These are phyloP conservation scores for Anthophora plumipes DNA, from an alignment of 2,888 invertebrate genomes.

Conservation along the genomic window DNA sequence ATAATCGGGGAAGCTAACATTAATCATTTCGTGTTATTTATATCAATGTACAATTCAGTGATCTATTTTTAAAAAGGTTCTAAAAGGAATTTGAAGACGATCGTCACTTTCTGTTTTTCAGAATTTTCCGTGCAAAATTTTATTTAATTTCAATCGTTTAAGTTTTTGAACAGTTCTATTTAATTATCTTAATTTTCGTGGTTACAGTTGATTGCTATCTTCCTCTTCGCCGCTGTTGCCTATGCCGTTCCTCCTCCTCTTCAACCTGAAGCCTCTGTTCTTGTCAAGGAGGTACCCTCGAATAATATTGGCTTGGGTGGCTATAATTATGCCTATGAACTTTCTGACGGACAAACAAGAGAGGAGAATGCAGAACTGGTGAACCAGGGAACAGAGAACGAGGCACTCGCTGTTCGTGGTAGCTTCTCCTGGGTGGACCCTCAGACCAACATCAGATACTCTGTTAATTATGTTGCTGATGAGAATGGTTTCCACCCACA, in stretches of 20 bases:
- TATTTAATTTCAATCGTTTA: not conserved
- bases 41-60: not conserved
- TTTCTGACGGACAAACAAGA: constrained; percentile 74
- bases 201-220: constrained; percentile 71
- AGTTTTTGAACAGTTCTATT: constrained; percentile 12
- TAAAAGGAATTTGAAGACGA: not conserved
- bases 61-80: not conserved
- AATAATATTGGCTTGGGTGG: constrained; percentile 78
- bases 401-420: constrained; percentile 73
- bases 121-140: not conserved
- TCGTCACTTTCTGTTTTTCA: not conserved
- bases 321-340: constrained; percentile 74
- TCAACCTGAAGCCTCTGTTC: constrained; percentile 35
- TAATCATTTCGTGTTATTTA: no score
- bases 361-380: constrained; percentile 73
- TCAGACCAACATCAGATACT: constrained; percentile 68
- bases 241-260: constrained; percentile 73
- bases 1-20: not conserved
- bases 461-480: constrained; percentile 73
- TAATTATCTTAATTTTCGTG: not conserved
- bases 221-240: constrained; percentile 73
- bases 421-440: constrained; percentile 77
- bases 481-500: constrained; percentile 75
- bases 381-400: constrained; percentile 72
- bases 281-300: constrained; percentile 72